phyloP scores from a whole-genome alignment of 2,113 vertebrate species.

The Peromyscus polionotus region DNA sequence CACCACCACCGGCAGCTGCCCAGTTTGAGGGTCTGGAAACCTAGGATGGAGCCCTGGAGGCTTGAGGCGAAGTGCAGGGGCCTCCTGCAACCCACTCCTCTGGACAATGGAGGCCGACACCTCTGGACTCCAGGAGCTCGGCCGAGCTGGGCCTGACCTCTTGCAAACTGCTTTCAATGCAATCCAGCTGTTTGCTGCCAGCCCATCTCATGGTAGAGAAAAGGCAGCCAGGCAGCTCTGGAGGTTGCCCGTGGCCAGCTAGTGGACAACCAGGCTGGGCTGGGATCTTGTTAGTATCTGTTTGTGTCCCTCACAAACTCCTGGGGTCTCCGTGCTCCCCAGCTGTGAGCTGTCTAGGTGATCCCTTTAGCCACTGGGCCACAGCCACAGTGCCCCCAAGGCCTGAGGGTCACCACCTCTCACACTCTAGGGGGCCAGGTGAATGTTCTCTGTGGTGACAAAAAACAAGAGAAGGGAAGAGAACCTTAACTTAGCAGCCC shows the following conservation, averaged over 20 bases:
- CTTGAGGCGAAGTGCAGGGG: not conserved
- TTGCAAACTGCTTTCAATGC: not conserved
- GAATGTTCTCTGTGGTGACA: not conserved
- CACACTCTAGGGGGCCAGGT: not conserved
- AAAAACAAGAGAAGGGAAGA: no score
- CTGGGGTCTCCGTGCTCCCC: not conserved
- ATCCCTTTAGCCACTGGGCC: not conserved
- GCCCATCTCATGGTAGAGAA: not conserved
- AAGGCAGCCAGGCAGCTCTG: no score
- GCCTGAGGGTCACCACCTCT: not conserved
- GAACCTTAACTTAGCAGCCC: not conserved
- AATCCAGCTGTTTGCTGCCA: not conserved
- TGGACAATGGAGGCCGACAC: not conserved
- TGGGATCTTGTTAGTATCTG: not conserved
- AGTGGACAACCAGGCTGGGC: not conserved
- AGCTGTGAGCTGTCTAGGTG: no score
- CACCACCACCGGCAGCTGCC: not conserved
- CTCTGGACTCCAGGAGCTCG: not conserved
- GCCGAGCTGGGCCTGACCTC: not conserved
- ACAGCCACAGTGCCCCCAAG: no score
- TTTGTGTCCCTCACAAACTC: not conserved
- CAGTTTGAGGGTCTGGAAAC: not conserved
- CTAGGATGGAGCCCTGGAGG: not conserved
- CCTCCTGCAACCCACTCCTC: not conserved
- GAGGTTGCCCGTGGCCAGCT: not conserved